Conservation (phyloP, 35 echinoderm and acorn worm genomes). For the Patiria miniata region DNA sequence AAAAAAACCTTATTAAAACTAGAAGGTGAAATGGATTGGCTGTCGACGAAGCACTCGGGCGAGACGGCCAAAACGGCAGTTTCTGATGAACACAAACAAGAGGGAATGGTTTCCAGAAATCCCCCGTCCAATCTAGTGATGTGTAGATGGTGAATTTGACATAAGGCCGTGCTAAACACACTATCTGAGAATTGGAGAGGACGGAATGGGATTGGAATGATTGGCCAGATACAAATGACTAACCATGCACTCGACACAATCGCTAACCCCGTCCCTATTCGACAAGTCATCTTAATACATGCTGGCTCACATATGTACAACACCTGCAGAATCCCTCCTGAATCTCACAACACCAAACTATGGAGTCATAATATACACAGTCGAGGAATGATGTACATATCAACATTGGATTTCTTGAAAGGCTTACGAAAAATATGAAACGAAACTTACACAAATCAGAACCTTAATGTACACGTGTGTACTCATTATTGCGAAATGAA, state of each 20-base stretch:
- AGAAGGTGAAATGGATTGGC: conserved; percentile 22
- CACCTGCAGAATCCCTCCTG: too few species aligned
- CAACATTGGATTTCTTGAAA: too few species aligned
- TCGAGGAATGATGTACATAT: too few species aligned
- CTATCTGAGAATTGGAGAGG: not conserved
- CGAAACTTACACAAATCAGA: too few species aligned
- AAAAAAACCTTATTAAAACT: conserved; percentile 27
- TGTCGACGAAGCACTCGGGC: not conserved
- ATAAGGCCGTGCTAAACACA: conserved; percentile 9
- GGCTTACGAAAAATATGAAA: too few species aligned
- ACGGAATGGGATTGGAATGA: not conserved
- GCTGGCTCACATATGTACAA: not conserved
- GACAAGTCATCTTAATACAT: conserved; percentile 5
- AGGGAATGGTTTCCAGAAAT: too few species aligned
- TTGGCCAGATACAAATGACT: not conserved
- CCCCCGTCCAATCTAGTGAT: not conserved
- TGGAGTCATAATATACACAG: too few species aligned
- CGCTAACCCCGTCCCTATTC: not conserved
- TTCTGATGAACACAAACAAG: conserved; percentile 20
- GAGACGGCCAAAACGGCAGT: conserved; percentile 9
- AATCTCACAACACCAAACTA: too few species aligned
- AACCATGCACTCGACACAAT: conserved; percentile 22
- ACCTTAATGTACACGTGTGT: too few species aligned
- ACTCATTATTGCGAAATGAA: too few species aligned
- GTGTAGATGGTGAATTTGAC: conserved; percentile 7